Conservation (phyloP, 1,140 invertebrate species). For the Drosophila serrata region DNA sequence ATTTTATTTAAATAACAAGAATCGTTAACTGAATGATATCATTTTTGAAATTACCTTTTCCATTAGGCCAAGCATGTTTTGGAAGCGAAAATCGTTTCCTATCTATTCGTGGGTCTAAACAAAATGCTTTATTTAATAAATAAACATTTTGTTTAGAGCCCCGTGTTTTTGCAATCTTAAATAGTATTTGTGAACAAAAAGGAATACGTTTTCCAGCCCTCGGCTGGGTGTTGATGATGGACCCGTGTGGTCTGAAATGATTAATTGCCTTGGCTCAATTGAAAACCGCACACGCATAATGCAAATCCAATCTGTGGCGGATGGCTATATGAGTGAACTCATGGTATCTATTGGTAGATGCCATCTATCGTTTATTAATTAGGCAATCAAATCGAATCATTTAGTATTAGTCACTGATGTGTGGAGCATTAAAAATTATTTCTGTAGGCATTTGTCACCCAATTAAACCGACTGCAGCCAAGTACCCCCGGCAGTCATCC, state of each 20-base stretch:
- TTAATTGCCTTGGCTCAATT: conserved; percentile 77
- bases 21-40: conserved; percentile 20
- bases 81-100: conserved; percentile 2
- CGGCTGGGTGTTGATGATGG: conserved; percentile 31
- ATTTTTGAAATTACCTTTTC: conserved; percentile 19
- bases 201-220: conserved; percentile 36
- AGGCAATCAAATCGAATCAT: conserved; percentile 81
- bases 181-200: not conserved
- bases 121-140: conserved; percentile 28
- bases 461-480: conserved; percentile 75
- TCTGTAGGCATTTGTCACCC: conserved; percentile 80
- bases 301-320: conserved; percentile 28
- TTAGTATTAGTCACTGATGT: conserved; percentile 80
- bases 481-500: conserved; percentile 37
- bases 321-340: conserved; percentile 17
- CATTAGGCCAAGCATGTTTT: conserved; percentile 3
- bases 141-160: conserved; percentile 40
- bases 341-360: conserved; percentile 29
- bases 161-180: conserved; percentile 13
- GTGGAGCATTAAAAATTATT: conserved; percentile 77
- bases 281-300: conserved; percentile 67
- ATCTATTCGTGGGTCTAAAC: not conserved
- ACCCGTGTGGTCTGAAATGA: conserved; percentile 54
- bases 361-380: conserved; percentile 73
- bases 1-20: not conserved